These are phyloP conservation scores for Ernsta delagoae DNA, from an alignment of 2,888 invertebrate species.

Conservation along the genomic window DNA sequence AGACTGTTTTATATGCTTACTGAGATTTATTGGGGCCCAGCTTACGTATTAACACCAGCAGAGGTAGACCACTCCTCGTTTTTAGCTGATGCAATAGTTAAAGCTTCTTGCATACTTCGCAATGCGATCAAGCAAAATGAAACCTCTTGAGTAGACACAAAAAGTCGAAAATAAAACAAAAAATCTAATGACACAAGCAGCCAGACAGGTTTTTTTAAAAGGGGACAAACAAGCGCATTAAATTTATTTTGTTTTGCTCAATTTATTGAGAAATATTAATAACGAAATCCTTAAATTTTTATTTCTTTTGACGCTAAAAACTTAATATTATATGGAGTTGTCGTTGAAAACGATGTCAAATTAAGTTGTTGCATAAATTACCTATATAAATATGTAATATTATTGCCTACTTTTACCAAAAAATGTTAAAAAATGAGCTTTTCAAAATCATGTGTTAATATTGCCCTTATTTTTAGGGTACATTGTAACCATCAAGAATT, in stretches of 20 bases:
- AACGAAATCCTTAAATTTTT: not conserved
- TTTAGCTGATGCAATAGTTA: conserved; percentile 8
- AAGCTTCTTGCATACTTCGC: not conserved
- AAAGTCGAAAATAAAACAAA: not conserved
- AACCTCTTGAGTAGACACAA: not conserved
- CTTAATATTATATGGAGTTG: not conserved
- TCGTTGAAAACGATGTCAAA: not conserved
- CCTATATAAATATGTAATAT: no score
- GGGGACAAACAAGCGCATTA: not conserved
- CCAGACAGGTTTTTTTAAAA: not conserved
- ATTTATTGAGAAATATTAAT: not conserved
- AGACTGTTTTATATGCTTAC: not conserved
- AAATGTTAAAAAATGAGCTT: no score
- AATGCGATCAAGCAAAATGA: not conserved
- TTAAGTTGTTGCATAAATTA: not conserved
- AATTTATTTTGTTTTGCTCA: conserved; percentile 5
- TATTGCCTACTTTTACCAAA: no score
- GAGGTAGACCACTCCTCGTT: conserved; percentile 2
- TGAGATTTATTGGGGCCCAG: not conserved
- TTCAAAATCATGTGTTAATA: no score
- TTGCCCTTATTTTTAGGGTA: no score
- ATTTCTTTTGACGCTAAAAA: not conserved
- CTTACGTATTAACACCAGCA: not conserved
- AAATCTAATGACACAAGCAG: not conserved
- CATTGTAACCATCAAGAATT: no score